Evolutionary conservation across 2,113 vertebrate species (phyloP), one percentile per base, ranked within the genome.

Genomic region (Nibea coibor): DNA sequence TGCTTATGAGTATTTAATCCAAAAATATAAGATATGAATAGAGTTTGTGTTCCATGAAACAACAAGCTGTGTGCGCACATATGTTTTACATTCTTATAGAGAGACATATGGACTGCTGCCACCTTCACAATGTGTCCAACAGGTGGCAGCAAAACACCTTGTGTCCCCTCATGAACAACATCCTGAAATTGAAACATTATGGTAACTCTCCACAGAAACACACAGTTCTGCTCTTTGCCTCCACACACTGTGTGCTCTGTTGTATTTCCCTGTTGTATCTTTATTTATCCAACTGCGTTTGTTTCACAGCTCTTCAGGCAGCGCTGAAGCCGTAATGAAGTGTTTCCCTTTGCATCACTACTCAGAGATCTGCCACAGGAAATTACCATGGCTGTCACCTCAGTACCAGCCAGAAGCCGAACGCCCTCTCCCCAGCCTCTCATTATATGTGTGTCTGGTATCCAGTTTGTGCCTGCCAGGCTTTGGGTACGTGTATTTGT

Each of bases 311-410:
- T 80, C 79, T 75, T 50, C 28, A 78, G 76, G 82, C 77, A 48
- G 72, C 54, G 59, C 51, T 63, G 78, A 67, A 51, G 86, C 83
- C 75, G 72, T 90, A 92, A 92, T 89, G 84, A 91, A 90, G 75
- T 76, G 67, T 88, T 89, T 87, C 76, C 75, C 54, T 81, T 67
- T 48, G 39, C 84, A 75, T 82, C 82, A 65, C 78, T 35, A 74
- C 82, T 89, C 47, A 89, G 72, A 90, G 88, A 89, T 87, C 87
- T 90, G 88, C 82, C 92, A 89, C 85, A 89, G 91, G 83, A 94
- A 92, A 94, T 94, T 88, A 93, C 87, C 85, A 86, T 83, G 82
- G 85, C 84, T 90, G 91, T 88, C 92, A 84, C 83, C 81, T 89
- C 80, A 72, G 80, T 45, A 84, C 86, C 87, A 81, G 74, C 87